Evolutionary conservation across 2,888 invertebrate species (phyloP).

Genomic region (Tenthredo notha): DNA sequence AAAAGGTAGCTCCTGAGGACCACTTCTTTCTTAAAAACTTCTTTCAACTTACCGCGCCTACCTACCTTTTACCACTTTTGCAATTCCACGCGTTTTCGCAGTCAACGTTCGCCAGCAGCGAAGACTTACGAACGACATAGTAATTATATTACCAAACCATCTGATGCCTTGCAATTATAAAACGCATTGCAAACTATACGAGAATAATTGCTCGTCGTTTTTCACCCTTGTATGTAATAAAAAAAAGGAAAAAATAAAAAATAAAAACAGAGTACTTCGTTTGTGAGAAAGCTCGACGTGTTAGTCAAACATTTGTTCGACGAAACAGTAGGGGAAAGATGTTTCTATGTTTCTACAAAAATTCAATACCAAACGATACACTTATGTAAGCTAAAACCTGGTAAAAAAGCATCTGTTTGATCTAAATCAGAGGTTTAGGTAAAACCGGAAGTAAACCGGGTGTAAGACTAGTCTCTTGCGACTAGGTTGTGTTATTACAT

Average conservation of each 20-base stretch:
- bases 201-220: neutral
- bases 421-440: constrained; percentile 62
- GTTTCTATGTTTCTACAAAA: constrained; percentile 18
- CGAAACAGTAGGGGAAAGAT: neutral
- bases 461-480: constrained; percentile 59
- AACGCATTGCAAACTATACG: neutral
- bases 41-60: constrained; percentile 74
- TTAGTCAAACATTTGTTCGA: constrained; percentile 7
- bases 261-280: neutral
- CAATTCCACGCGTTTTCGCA: constrained; percentile 38
- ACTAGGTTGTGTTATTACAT: constrained; percentile 34
- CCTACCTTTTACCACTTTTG: constrained; percentile 66
- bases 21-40: constrained; percentile 76
- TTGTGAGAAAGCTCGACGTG: neutral
- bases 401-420: constrained; percentile 62
- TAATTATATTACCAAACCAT: constrained; percentile 7
- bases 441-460: constrained; percentile 63
- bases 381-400: neutral
- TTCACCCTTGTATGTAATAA: neutral
- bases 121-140: neutral
- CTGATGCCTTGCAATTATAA: neutral
- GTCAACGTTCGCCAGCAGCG: neutral
- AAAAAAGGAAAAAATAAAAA: neutral
- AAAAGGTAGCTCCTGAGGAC: constrained; percentile 70
- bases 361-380: neutral